Evolutionary conservation across 2,113 vertebrate genomes (phyloP).

Genomic region (Promerops cafer): DNA sequence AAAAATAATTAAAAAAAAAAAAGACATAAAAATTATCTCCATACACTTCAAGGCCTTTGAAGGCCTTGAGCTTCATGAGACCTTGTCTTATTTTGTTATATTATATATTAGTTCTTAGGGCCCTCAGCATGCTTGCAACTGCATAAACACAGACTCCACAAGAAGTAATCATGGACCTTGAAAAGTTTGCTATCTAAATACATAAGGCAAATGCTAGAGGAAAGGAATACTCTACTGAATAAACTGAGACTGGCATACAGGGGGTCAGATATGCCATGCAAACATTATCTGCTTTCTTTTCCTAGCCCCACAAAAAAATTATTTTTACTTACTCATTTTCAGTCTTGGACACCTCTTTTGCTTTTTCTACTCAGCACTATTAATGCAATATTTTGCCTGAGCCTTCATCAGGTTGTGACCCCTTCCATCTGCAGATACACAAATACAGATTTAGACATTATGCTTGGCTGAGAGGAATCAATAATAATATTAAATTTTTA

Average conservation of each 20-base stretch:
- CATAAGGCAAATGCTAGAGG: background rate
- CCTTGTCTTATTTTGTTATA: background rate
- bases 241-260: background rate
- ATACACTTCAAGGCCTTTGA: background rate
- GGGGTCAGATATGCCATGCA: rapidly evolving
- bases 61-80: background rate
- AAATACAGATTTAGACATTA: background rate
- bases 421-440: background rate
- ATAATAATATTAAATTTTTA: background rate
- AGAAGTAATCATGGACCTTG: background rate
- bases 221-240: background rate
- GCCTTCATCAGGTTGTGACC: background rate
- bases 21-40: background rate
- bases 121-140: background rate
- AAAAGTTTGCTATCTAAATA: background rate
- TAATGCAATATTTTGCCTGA: background rate
- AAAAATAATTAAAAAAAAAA: background rate
- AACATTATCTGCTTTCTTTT: background rate
- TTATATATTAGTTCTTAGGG: background rate
- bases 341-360: background rate
- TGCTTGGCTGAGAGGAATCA: background rate
- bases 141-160: background rate
- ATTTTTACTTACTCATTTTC: background rate
- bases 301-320: background rate
- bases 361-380: background rate